Evolutionary conservation across 2,888 invertebrate species (phyloP).

Genomic region (Scaeva pyrastri): DNA sequence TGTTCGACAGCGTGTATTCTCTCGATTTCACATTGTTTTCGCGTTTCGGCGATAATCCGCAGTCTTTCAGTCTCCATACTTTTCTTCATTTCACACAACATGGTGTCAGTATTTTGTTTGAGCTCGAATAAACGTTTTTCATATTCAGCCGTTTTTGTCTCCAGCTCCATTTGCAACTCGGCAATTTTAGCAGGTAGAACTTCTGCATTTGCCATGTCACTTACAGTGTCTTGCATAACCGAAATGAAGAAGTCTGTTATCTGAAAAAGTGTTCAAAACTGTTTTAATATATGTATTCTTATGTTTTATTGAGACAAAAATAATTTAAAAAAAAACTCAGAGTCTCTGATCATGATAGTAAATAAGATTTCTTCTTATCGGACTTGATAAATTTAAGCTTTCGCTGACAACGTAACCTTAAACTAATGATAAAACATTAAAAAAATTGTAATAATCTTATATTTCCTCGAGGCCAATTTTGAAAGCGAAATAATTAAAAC

Average conservation of each 20-base stretch:
- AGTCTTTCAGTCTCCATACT: conserved; percentile 89
- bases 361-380: no score
- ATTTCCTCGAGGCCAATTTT: no score
- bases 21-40: conserved; percentile 88
- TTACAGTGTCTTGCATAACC: conserved; percentile 88
- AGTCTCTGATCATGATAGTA: no score
- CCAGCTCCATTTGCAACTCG: conserved; percentile 88
- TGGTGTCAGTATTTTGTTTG: conserved; percentile 87
- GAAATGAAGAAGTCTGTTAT: conserved; percentile 89
- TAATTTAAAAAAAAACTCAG: no score
- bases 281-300: neutral
- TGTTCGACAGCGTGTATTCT: conserved; percentile 88
- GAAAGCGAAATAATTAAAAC: no score
- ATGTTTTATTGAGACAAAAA: no score
- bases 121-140: conserved; percentile 90
- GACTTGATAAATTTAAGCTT: no score
- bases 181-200: conserved; percentile 86
- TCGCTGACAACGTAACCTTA: no score
- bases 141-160: conserved; percentile 89
- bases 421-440: no score
- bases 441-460: no score
- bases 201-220: conserved; percentile 85
- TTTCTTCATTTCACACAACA: conserved; percentile 88
- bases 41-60: conserved; percentile 87
- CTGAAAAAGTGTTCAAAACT: conserved; percentile 83